Percentiles rank a stretch among this genome's conserved stretches.
phyloP scores from a whole-genome alignment of 2,888 invertebrate genomes.

The Drosophila kokeensis region DNA sequence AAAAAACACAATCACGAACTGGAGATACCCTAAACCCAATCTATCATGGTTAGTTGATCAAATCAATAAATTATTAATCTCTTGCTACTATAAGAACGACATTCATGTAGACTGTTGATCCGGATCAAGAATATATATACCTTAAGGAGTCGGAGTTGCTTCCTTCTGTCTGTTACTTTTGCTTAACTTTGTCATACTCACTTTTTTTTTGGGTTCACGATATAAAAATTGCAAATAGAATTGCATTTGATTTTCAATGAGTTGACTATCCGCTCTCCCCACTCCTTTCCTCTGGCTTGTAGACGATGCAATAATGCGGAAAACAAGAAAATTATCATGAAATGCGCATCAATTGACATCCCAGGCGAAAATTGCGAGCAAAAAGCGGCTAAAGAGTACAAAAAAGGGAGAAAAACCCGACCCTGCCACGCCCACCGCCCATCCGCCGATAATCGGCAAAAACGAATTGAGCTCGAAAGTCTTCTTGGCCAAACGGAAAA shows the following conservation, averaged over 20 bases:
- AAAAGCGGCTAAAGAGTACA: slow-evolving; percentile 17
- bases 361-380: slow-evolving; percentile 33
- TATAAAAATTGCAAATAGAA: slow-evolving; percentile 22
- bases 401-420: slow-evolving; percentile 7
- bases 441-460: slow-evolving; percentile 45
- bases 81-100: background rate
- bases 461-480: slow-evolving; percentile 53
- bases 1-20: slow-evolving; percentile 30
- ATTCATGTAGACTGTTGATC: background rate
- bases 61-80: background rate
- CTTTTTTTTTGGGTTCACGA: background rate
- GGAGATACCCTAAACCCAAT: background rate
- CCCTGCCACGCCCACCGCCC: background rate
- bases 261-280: slow-evolving; percentile 1
- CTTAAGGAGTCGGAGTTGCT: too few species aligned
- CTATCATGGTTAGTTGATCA: background rate
- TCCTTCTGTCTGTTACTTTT: background rate
- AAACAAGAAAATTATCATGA: slow-evolving; percentile 70
- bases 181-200: background rate
- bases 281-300: background rate
- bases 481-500: slow-evolving; percentile 52
- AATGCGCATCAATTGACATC: slow-evolving; percentile 64
- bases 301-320: slow-evolving; percentile 58
- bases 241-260: slow-evolving; percentile 44
- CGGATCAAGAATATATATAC: background rate